phyloP scores from a whole-genome alignment of 2,888 invertebrate genomes.

The Scaptodrosophila latifasciaeformis region DNA sequence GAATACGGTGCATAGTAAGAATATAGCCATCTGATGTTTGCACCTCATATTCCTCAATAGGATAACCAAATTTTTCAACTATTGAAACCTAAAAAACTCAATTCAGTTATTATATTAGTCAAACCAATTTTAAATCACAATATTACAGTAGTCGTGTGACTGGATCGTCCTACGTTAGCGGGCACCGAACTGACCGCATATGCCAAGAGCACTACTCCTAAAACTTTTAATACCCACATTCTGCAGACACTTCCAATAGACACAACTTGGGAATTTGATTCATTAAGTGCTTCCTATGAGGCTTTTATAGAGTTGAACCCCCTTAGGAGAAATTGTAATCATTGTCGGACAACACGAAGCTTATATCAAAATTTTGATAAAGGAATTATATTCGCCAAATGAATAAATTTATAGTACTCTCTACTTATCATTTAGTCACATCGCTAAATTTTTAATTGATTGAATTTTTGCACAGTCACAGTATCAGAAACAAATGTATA shows the following conservation, averaged over 20 bases:
- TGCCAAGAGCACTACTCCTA: neutral
- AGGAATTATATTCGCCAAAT: neutral
- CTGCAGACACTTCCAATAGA: slow-evolving; percentile 9
- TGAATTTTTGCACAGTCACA: no score
- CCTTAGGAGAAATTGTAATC: neutral
- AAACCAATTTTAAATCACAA: no score
- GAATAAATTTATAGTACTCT: neutral
- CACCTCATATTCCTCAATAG: slow-evolving; percentile 78
- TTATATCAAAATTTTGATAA: neutral
- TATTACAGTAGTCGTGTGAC: slow-evolving; percentile 58
- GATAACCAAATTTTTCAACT: slow-evolving; percentile 50
- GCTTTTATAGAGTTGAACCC: no score
- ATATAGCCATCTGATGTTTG: slow-evolving; percentile 72
- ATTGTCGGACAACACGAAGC: neutral
- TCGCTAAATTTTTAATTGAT: no score
- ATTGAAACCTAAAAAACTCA: slow-evolving; percentile 22
- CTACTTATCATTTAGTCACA: no score
- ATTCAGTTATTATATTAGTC: neutral
- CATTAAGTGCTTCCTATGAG: no score
- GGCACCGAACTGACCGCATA: slow-evolving; percentile 34
- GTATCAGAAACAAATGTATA: neutral
- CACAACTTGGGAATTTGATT: no score
- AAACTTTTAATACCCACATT: neutral
- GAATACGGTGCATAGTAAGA: slow-evolving; percentile 66
- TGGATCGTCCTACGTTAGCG: slow-evolving; percentile 32